Percentiles rank a stretch among this genome's conserved stretches.
These are phyloP conservation scores for Ypsolopha scabrella DNA, from an alignment of 2,888 invertebrate species.

Conservation along the genomic window DNA sequence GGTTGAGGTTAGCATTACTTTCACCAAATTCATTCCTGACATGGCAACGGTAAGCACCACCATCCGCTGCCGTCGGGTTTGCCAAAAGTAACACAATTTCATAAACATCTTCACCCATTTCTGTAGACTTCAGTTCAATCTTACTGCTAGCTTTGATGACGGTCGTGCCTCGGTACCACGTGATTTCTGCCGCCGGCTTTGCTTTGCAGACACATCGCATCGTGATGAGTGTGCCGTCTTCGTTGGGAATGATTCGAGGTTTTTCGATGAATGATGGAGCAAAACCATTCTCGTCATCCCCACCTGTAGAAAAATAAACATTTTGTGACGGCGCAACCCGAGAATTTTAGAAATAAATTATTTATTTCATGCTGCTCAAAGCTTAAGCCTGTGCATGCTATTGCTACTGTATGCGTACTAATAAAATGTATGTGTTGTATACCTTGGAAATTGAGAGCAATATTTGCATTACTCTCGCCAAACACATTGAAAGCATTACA, in stretches of 20 bases:
- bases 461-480: conserved; percentile 99
- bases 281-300: conserved; percentile 92
- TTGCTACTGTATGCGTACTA: conserved; percentile 9
- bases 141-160: conserved; percentile 87
- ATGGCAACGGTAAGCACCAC: conserved; percentile 83
- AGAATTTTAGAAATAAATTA: conserved; percentile 5
- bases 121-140: conserved; percentile 82
- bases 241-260: conserved; percentile 98
- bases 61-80: conserved; percentile 65
- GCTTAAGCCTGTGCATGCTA: conserved; percentile 54
- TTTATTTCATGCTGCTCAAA: conserved; percentile 46
- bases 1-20: conserved; percentile 95
- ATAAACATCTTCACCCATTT: conserved; percentile 86
- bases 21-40: conserved; percentile 96
- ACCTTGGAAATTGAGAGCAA: conserved; percentile 99
- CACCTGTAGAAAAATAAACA: conserved; percentile 71
- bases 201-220: conserved; percentile 98
- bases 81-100: conserved; percentile 79
- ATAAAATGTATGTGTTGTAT: conserved; percentile 32
- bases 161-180: conserved; percentile 94
- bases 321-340: conserved; percentile 6
- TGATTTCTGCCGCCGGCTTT: conserved; percentile 93
- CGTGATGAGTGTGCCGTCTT: conserved; percentile 95
- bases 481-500: conserved; percentile 98
- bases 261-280: conserved; percentile 98